phyloP scores from a whole-genome alignment of 1,140 invertebrate genomes.

The Pachyrhynchus sulphureomaculatus region DNA sequence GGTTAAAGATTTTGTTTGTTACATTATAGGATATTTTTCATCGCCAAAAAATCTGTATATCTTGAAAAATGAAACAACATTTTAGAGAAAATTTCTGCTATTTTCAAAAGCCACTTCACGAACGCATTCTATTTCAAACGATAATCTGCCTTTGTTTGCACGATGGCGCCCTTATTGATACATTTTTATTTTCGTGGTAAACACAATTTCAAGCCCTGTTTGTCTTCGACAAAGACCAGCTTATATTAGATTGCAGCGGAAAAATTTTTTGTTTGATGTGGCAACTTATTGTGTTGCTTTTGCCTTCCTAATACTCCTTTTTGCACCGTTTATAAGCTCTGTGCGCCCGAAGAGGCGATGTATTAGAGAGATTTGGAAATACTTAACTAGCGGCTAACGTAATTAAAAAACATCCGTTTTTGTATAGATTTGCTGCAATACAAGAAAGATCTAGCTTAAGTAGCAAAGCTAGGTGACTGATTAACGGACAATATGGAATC shows the following conservation, averaged over 20 bases:
- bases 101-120: not conserved
- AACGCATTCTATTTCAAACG: too few relatives aligned
- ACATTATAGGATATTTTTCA: too few relatives aligned
- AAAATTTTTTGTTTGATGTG: slow-evolving; percentile 15
- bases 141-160: slow-evolving; percentile 2
- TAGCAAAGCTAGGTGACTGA: too few relatives aligned
- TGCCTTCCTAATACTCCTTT: not conserved
- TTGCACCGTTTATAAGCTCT: not conserved
- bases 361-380: too few relatives aligned
- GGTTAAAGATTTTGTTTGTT: too few relatives aligned
- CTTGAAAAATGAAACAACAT: not conserved
- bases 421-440: too few relatives aligned
- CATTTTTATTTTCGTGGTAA: slow-evolving; percentile 3
- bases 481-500: too few relatives aligned
- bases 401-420: too few relatives aligned
- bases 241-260: slow-evolving; percentile 10
- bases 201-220: slow-evolving; percentile 9
- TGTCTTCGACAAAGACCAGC: slow-evolving; percentile 3
- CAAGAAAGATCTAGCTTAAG: too few relatives aligned
- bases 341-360: not conserved
- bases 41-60: too few relatives aligned
- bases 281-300: not conserved
- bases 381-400: too few relatives aligned
- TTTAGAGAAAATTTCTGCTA: not conserved
- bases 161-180: slow-evolving; percentile 6